A percentile compares a stretch with the other conserved stretches of the same genome.
These are phyloP conservation scores for Microdon myrmicae DNA, from an alignment of 2,888 invertebrate species.

Conservation along the genomic window DNA sequence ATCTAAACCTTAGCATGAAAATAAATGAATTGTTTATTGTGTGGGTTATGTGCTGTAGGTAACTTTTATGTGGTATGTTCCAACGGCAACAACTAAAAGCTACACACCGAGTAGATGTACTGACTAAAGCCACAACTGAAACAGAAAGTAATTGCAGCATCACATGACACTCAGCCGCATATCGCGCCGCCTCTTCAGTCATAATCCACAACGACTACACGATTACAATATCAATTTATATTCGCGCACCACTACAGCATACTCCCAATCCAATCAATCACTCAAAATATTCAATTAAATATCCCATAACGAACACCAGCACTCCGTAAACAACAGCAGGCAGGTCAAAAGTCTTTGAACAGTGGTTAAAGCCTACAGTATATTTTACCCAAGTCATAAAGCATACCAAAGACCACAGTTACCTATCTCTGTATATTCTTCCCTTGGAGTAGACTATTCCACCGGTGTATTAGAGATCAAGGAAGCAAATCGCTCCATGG, in stretches of 20 bases:
- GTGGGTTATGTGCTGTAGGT: too few species aligned
- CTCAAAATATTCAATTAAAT: slow-evolving; percentile 28
- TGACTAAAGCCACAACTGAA: too few species aligned
- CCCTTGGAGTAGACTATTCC: not conserved
- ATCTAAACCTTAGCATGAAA: too few species aligned
- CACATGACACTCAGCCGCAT: too few species aligned
- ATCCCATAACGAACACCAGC: slow-evolving; percentile 14
- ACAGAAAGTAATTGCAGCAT: too few species aligned
- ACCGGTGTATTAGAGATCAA: slow-evolving; percentile 19
- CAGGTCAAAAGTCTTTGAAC: slow-evolving; percentile 36
- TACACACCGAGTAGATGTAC: too few species aligned
- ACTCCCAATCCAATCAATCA: slow-evolving; percentile 27
- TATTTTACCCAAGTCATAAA: slow-evolving; percentile 41
- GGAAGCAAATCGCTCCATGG: slow-evolving; percentile 24
- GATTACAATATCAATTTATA: slow-evolving; percentile 13
- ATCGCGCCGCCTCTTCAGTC: too few species aligned
- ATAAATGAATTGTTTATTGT: too few species aligned
- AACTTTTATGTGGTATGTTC: too few species aligned
- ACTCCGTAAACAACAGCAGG: not conserved
- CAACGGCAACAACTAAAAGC: too few species aligned
- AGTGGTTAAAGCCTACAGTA: slow-evolving; percentile 27
- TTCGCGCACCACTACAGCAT: slow-evolving; percentile 5
- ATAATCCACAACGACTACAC: too few species aligned
- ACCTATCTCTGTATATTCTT: slow-evolving; percentile 11
- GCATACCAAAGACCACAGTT: slow-evolving; percentile 32